Conservation (phyloP, 2,113 vertebrate species). For the Spea multiplicata region DNA sequence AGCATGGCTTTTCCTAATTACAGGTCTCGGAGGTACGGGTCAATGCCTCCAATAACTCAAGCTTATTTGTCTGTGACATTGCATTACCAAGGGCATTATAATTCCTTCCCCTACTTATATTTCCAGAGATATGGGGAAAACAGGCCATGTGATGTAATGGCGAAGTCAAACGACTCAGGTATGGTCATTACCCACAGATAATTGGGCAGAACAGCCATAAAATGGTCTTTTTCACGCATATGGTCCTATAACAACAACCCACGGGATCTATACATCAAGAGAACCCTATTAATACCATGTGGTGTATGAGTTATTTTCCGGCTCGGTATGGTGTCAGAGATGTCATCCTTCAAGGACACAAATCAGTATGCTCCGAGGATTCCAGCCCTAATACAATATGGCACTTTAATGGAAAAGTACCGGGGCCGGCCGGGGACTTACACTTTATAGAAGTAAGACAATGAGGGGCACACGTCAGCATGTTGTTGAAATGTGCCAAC, state of each 20-base stretch:
- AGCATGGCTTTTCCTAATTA: slow-evolving; percentile 18
- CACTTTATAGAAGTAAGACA: background rate
- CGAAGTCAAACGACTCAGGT: background rate
- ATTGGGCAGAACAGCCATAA: slow-evolving; percentile 22
- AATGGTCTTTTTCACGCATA: slow-evolving; percentile 2
- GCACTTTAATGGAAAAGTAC: slow-evolving; percentile 15
- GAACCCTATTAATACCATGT: background rate
- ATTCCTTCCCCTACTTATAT: slow-evolving; percentile 1
- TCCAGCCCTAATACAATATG: slow-evolving; percentile 11
- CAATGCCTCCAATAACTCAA: slow-evolving; percentile 39
- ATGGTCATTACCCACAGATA: slow-evolving; percentile 17
- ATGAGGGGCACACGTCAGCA: background rate
- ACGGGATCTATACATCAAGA: slow-evolving; percentile 29
- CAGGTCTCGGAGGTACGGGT: slow-evolving; percentile 20
- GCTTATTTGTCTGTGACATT: slow-evolving; percentile 7
- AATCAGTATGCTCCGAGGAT: background rate
- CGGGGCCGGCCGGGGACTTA: too few species aligned
- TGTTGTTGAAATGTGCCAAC: background rate
- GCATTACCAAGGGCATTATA: background rate
- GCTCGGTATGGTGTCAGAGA: background rate
- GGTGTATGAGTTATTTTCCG: slow-evolving; percentile 9
- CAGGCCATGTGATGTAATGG: slow-evolving; percentile 14
- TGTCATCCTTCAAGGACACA: slow-evolving; percentile 21
- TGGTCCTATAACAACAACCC: background rate
- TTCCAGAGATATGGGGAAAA: background rate